These are phyloP conservation scores for Pseudoatta argentina DNA, from an alignment of 1,140 invertebrate genomes.

Conservation along the genomic window DNA sequence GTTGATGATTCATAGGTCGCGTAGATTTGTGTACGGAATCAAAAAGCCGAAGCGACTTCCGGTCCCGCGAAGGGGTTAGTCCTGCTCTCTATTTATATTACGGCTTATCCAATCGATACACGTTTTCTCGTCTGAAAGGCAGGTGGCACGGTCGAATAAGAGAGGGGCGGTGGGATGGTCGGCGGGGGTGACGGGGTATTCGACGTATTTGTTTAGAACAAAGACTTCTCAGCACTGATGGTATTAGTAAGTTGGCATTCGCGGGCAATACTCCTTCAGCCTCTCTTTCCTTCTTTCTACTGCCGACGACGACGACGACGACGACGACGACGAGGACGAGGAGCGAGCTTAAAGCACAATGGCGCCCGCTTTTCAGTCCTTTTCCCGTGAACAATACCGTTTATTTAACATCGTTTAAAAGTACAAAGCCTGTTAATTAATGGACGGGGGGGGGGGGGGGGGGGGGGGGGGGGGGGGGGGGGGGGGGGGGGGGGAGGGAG, in stretches of 20 bases:
- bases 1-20: constrained; percentile 3
- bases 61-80: constrained; percentile 47
- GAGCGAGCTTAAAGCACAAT: constrained; percentile 84
- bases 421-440: constrained; percentile 87
- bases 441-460: constrained; percentile 77
- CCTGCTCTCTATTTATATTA: constrained; percentile 74
- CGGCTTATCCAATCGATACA: constrained; percentile 79
- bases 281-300: constrained; percentile 78
- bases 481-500: constrained; percentile 64
- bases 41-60: constrained; percentile 26
- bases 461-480: constrained; percentile 64
- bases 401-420: constrained; percentile 87
- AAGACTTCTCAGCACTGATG: constrained; percentile 75
- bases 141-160: constrained; percentile 69
- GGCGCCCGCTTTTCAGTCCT: constrained; percentile 84
- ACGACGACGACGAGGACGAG: constrained; percentile 57
- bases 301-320: constrained; percentile 37
- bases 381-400: constrained; percentile 84
- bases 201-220: constrained; percentile 85
- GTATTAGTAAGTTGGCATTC: constrained; percentile 82
- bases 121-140: constrained; percentile 71
- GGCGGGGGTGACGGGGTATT: constrained; percentile 50
- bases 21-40: constrained; percentile 15
- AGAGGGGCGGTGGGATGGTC: constrained; percentile 29
- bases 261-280: constrained; percentile 76